These are phyloP conservation scores for Dendropsophus ebraccatus DNA, from an alignment of 2,113 vertebrate genomes.

Conservation along the genomic window DNA sequence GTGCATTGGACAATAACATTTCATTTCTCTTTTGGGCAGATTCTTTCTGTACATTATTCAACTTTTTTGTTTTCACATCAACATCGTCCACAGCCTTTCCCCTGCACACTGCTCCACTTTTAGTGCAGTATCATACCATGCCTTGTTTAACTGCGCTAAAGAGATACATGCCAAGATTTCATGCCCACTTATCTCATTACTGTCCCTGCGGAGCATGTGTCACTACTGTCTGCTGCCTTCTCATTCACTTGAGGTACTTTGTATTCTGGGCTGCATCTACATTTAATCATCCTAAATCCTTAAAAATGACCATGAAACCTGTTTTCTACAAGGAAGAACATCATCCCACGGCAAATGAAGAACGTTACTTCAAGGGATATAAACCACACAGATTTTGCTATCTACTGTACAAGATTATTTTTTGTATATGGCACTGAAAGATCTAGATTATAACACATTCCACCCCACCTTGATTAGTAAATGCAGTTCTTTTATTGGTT, in stretches of 20 bases:
- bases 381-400: background rate
- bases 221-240: slow-evolving; percentile 5
- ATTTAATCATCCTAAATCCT: background rate
- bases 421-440: background rate
- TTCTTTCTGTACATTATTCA: slow-evolving; percentile 2
- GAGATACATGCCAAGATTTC: slow-evolving; percentile 36
- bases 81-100: background rate
- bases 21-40: background rate
- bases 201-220: slow-evolving; percentile 23
- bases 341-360: too few relatives aligned
- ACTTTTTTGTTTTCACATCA: background rate
- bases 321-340: background rate
- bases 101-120: background rate
- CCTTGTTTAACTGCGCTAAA: background rate
- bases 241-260: background rate
- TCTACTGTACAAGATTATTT: background rate
- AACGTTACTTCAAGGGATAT: background rate
- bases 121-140: slow-evolving; percentile 9
- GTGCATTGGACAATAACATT: background rate
- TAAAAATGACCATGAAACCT: background rate
- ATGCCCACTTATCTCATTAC: slow-evolving; percentile 36
- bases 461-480: too few relatives aligned
- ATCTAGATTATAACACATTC: background rate
- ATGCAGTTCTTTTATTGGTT: too few relatives aligned
- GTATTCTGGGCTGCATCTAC: background rate